These are phyloP conservation scores for Boloria selene DNA, from an alignment of 2,888 invertebrate species.

Conservation along the genomic window DNA sequence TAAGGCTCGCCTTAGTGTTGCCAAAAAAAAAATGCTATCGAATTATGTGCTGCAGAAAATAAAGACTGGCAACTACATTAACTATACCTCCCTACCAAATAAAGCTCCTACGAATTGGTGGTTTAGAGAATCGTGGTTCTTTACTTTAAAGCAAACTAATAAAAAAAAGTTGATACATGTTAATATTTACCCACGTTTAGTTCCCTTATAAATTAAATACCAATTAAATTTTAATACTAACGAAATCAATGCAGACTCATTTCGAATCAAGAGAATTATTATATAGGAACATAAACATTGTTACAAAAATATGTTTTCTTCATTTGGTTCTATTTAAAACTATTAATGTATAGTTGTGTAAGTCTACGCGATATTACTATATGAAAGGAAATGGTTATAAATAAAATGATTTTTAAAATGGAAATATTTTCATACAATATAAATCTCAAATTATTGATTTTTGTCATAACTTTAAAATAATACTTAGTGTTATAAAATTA, in stretches of 20 bases:
- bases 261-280: slow-evolving; percentile 52
- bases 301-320: slow-evolving; percentile 63
- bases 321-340: slow-evolving; percentile 60
- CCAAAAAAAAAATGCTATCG: too few species aligned
- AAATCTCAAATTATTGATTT: slow-evolving; percentile 12
- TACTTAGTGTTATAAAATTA: too few species aligned
- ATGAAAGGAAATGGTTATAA: slow-evolving; percentile 29
- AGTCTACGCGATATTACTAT: slow-evolving; percentile 35
- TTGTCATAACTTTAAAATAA: slow-evolving; percentile 17
- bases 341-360: slow-evolving; percentile 40
- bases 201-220: slow-evolving; percentile 35
- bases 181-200: slow-evolving; percentile 13
- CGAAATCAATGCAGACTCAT: slow-evolving; percentile 43
- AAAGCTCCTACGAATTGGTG: neutral
- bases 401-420: slow-evolving; percentile 28
- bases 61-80: neutral
- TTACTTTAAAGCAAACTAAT: neutral
- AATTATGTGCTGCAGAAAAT: too few species aligned
- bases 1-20: too few species aligned
- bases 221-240: slow-evolving; percentile 46
- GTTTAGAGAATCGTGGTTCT: neutral
- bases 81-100: neutral
- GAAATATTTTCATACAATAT: slow-evolving; percentile 16
- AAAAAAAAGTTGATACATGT: neutral
- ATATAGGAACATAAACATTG: slow-evolving; percentile 66